Conservation (phyloP, 2,113 vertebrate genomes). For the Psittacula cyanocephala region DNA sequence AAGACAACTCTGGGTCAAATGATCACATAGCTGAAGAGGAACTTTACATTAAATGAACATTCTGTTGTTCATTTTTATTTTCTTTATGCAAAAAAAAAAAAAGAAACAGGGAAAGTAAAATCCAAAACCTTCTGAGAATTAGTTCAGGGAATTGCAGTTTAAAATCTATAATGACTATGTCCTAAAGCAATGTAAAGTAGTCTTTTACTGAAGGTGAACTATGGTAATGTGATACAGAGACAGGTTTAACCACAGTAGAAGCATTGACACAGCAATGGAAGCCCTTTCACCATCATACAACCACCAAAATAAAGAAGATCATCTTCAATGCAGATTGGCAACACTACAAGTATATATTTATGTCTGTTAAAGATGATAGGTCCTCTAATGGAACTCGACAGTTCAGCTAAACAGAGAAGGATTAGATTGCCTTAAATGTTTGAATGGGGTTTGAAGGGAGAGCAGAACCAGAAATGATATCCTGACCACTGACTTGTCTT, state of each 20-base stretch:
- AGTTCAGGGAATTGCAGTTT: background rate
- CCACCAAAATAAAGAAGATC: rapidly evolving
- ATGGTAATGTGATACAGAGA: background rate
- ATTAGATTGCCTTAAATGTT: background rate
- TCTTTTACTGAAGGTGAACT: background rate
- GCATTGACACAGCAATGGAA: background rate
- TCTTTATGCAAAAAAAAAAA: background rate
- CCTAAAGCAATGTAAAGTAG: background rate
- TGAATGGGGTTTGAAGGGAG: background rate
- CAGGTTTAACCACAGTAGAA: background rate
- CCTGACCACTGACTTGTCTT: background rate
- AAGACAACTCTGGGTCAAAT: background rate
- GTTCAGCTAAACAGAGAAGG: background rate
- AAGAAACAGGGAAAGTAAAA: background rate
- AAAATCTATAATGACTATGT: background rate
- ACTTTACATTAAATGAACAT: background rate
- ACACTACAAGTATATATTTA: background rate
- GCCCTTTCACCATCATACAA: background rate
- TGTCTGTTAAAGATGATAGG: background rate
- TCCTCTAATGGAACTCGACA: background rate
- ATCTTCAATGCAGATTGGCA: background rate
- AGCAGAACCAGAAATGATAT: background rate
- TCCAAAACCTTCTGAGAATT: background rate
- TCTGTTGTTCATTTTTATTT: background rate
- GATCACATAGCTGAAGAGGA: background rate